These are phyloP conservation scores for Actinernus sp. DNA, from an alignment of 92 coral and sea anemone genomes.

Conservation along the genomic window DNA sequence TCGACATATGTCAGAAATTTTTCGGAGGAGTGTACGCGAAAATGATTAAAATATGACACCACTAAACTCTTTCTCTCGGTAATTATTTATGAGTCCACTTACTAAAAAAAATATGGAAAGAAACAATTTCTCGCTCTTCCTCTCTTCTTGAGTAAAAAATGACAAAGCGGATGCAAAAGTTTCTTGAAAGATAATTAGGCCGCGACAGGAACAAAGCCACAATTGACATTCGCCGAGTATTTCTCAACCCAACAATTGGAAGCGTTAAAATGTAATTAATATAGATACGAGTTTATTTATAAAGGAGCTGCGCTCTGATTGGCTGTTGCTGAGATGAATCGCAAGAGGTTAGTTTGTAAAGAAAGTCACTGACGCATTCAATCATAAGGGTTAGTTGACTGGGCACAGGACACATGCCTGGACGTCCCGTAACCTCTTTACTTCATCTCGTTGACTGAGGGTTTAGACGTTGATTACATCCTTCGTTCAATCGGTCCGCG, in stretches of 20 bases:
- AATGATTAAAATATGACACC: conserved; percentile 16
- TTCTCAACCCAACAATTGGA: conserved; percentile 96
- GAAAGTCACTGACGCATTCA: conserved; percentile 91
- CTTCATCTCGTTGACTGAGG: conserved; percentile 57
- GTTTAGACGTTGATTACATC: too few relatives aligned
- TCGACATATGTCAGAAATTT: conserved; percentile 19
- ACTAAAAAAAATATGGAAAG: too few relatives aligned
- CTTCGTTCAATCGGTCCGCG: too few relatives aligned
- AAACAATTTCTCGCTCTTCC: too few relatives aligned
- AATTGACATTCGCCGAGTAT: conserved; percentile 92
- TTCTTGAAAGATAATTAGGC: conserved; percentile 12
- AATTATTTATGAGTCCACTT: conserved; percentile 22
- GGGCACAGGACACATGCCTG: conserved; percentile 64
- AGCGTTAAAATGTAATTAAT: conserved; percentile 99
- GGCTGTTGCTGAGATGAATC: conserved; percentile 94
- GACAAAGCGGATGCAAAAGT: conserved; percentile 2
- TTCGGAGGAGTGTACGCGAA: conserved; percentile 8
- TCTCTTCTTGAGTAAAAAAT: too few relatives aligned
- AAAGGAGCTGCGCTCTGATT: conserved; percentile 88
- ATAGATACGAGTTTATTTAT: conserved; percentile 99
- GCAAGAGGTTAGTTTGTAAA: conserved; percentile 95
- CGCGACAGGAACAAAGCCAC: conserved; percentile 47
- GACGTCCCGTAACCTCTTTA: conserved; percentile 30
- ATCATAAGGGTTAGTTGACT: conserved; percentile 49
- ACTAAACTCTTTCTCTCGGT: conserved; percentile 14